These are phyloP conservation scores for Crambe crambe DNA, from an alignment of 37 sponge, comb jelly and placozoan species.

Conservation along the genomic window DNA sequence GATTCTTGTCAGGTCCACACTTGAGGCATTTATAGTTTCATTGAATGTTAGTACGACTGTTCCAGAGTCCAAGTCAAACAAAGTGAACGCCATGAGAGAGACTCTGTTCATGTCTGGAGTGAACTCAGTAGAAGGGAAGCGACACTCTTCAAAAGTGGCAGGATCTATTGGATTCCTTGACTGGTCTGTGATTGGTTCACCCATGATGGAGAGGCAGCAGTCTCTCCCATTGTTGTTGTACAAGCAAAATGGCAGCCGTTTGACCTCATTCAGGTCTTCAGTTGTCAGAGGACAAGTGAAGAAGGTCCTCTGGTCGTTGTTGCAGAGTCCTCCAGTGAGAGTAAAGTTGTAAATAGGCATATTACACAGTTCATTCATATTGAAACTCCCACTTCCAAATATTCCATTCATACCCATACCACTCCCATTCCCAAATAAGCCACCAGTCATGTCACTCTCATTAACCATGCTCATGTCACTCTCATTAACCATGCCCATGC, in stretches of 20 bases:
- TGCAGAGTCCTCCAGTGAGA: constrained; percentile 70
- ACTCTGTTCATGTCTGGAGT: constrained; percentile 70
- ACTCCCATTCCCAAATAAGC: constrained; percentile 14
- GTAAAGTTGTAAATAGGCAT: constrained; percentile 49
- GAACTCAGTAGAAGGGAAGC: constrained; percentile 67
- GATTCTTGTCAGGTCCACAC: constrained; percentile 62
- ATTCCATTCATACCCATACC: background rate
- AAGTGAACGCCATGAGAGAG: constrained; percentile 53
- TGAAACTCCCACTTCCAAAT: constrained; percentile 14
- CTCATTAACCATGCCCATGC: background rate
- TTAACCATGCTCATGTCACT: too few relatives aligned
- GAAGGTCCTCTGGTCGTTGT: constrained; percentile 37
- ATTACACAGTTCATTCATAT: background rate
- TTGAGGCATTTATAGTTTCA: constrained; percentile 78
- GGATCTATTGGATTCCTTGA: constrained; percentile 67
- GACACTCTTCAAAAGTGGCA: constrained; percentile 78
- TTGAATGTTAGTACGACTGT: constrained; percentile 73
- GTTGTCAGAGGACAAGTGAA: constrained; percentile 67
- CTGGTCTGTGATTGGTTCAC: constrained; percentile 64
- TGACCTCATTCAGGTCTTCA: constrained; percentile 85
- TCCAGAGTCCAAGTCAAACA: constrained; percentile 69
- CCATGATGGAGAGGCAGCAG: constrained; percentile 71
- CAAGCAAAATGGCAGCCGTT: constrained; percentile 69
- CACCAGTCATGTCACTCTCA: too few relatives aligned
- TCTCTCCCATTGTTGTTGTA: constrained; percentile 60